Evolutionary conservation across 2,113 vertebrate genomes (phyloP), one percentile per base, ranked within the genome.

Genomic region (Hippoglossus stenolepis): DNA sequence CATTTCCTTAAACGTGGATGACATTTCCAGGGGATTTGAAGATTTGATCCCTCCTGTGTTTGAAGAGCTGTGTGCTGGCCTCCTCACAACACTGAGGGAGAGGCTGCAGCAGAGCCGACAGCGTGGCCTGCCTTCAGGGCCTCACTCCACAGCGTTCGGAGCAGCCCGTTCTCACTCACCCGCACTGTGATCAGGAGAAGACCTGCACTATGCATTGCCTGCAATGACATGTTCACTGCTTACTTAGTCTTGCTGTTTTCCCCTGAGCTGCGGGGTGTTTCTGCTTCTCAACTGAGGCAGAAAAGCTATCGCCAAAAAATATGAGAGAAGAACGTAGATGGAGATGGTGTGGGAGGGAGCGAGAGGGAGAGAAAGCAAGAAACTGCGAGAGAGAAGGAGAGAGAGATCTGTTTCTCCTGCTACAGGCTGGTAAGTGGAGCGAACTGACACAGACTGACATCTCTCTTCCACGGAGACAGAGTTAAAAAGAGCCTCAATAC

Each of bases 1-100:
- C 92, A 93, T 93, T 93, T 92, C 90, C 89, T 93, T 88, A 90
- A 89, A 91, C 72, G 86, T 80, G 73, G 80, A 61, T 93, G 92
- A 92, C 92, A 93, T 93, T 93, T 93, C 86, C 85, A 75, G 74
- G 87, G 92, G 92, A 92, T 93, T 92, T 90, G 85, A 90, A 89
- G 86, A 91, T 85, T 91, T 92, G 84, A 93, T 92, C 90, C 86
- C 76, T 70, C 88, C 82, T 67, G 79, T 91, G 90, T 90, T 92
- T 89, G 82, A 91, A 85, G 85, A 89, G 90, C 72, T 86, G 65
- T 79, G 74, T 70, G 80, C 77, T 82, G 80, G 74, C 77, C 85
- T 87, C 86, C 67, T 81, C 72, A 58, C 73, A 74, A 65, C 79
- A 73, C 85, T 0, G 61, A 79, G 74, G 77, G 78, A 77, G 71